Base-by-base conservation (phyloP, 1,140 invertebrate genomes). In the Leptopilina boulardi region DNA sequence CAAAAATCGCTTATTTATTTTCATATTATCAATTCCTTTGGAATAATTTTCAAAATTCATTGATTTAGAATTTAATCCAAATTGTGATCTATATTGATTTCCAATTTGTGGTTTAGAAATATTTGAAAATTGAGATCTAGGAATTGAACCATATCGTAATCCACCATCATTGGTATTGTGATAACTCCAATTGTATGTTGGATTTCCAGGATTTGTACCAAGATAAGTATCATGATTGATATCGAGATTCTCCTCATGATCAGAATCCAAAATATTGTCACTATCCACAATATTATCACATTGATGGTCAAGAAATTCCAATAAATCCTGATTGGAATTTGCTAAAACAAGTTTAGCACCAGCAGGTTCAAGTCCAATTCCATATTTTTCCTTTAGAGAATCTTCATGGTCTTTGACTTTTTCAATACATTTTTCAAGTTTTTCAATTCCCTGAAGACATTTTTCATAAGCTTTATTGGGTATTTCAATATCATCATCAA, bases 291-390 rank as follows among this genome's bases (percentile, higher is more conserved):
- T 8, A 56, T 56, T 18, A 21, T 66, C 54, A 59, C 3, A 13
- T 2, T 13, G 10, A 23, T 30, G 56, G 23, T 26, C 59, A 11
- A 66, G 6, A 8, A 2, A 23, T 0, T 15, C 5, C n/a, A 54
- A 18, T 15, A 21, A 21, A 10, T 85, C 84, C 79, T 79, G 54
- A 81, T 82, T 84, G 76, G 82, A 77, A 75, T 51, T 76, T 81
- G 82, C 85, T 87, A 86, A 84, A 85, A 66, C 30, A 13, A 34
- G 77, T 87, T 82, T 87, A 86, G 86, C 86, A 76, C 79, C 85
- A 70, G 81, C 77, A 86, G 86, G 86, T 76, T 80, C 85, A 44
- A 80, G 74, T 6, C 76, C 71, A 70, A 85, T 80, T 6, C 80
- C 82, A 19, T 86, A 87, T 71, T 81, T 87, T 41, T 83, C 80